A percentile compares a stretch with the other conserved stretches of the same genome.
Evolutionary conservation across 2,797 vertebrate genomes (phyloP).

Genomic region (Gobionotothen gibberifrons): DNA sequence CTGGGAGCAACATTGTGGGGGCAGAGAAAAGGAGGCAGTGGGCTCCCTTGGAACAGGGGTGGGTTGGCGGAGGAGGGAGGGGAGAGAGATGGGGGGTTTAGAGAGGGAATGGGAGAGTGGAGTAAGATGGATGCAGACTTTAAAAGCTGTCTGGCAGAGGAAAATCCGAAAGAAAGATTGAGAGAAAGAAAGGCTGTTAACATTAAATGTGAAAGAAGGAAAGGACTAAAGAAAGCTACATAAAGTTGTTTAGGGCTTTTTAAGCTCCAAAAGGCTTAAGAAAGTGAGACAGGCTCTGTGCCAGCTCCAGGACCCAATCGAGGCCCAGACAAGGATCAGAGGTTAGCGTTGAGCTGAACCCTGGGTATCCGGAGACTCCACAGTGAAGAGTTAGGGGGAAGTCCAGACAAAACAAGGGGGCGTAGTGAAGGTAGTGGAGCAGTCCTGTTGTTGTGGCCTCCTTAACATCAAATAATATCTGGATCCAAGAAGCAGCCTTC

Average conservation of each 20-base stretch:
- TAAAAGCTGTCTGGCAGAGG: background rate
- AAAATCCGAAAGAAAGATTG: conserved; percentile 3
- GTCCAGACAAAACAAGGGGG: conserved; percentile 85
- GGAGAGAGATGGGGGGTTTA: conserved; percentile 13
- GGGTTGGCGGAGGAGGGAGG: background rate
- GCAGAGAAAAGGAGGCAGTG: conserved; percentile 57
- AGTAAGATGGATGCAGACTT: conserved; percentile 41
- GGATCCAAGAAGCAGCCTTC: conserved; percentile 61
- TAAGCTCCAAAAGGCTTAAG: conserved; percentile 65
- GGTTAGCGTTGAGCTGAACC: conserved; percentile 69
- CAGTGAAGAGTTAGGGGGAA: conserved; percentile 69
- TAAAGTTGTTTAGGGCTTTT: conserved; percentile 16
- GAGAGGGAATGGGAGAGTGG: conserved; percentile 11
- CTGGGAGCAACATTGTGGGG: conserved; percentile 75
- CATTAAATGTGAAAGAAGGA: conserved; percentile 32
- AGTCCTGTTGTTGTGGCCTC: conserved; percentile 68
- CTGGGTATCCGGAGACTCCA: conserved; percentile 39
- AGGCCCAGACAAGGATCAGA: conserved; percentile 59
- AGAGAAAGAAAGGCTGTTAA: conserved; percentile 1
- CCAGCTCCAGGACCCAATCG: conserved; percentile 68
- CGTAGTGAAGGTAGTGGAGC: conserved; percentile 76
- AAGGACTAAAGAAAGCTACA: conserved; percentile 70
- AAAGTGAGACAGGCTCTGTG: conserved; percentile 83
- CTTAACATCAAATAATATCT: conserved; percentile 86
- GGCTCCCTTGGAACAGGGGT: conserved; percentile 47